Conservation (phyloP, 2,888 invertebrate genomes). For the Cryptus armator region DNA sequence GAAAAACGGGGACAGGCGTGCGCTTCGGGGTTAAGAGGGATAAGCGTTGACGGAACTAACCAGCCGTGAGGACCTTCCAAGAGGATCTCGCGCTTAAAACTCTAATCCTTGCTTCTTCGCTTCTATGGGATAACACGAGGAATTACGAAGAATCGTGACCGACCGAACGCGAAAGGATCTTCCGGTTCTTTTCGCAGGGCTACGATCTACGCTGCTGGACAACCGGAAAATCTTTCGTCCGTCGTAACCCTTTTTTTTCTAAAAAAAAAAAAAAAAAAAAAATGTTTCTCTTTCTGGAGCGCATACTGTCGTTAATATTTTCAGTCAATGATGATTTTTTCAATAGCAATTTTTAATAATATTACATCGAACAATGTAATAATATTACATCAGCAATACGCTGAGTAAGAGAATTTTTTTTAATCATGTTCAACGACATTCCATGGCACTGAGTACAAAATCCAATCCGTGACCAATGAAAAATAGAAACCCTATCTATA, state of each 20-base stretch:
- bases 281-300: background rate
- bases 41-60: conserved; percentile 80
- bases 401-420: background rate
- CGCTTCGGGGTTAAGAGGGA: conserved; percentile 75
- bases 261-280: background rate
- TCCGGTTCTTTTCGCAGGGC: conserved; percentile 31
- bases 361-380: background rate
- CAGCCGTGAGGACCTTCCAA: conserved; percentile 76
- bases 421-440: background rate
- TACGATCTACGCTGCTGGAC: conserved; percentile 4
- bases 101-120: conserved; percentile 72
- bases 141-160: conserved; percentile 69
- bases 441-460: background rate
- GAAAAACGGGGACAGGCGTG: conserved; percentile 25
- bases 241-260: conserved; percentile 7
- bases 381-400: background rate
- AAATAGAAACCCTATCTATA: conserved; percentile 70
- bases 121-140: conserved; percentile 57
- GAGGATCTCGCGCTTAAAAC: conserved; percentile 73
- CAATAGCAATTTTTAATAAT: background rate
- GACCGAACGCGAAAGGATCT: conserved; percentile 47
- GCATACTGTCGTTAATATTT: background rate
- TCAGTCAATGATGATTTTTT: background rate
- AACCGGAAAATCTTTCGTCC: conserved; percentile 32
- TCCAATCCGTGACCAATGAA: conserved; percentile 32